Evolutionary conservation across 1,140 invertebrate genomes (phyloP), one percentile per base, ranked within the genome.

Genomic region (Philotrypesis tridentata): DNA sequence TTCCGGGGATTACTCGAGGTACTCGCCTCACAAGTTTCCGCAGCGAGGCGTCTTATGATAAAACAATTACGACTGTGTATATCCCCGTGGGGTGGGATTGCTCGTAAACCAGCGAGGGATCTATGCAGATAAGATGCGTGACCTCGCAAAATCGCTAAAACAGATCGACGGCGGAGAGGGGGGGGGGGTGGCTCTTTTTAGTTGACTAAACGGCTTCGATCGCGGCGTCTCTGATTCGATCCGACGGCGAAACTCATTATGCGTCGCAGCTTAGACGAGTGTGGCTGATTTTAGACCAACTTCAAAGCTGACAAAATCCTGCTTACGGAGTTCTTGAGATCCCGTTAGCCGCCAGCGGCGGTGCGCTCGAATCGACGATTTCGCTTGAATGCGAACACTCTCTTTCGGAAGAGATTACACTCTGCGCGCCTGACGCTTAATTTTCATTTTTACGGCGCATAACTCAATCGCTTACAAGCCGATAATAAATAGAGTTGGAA

Each of bases 351-450:
- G 74, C n/a, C n/a, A n/a, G n/a, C n/a, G n/a, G n/a, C n/a, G n/a
- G n/a, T n/a, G n/a, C 63, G 48, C 60, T 48, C 31, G 61, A 33
- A 80, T 80, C 63, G 73, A 80, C 63, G 73, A 80, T 80, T 80
- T 63, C 70, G 7, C 6, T 55, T 17, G 25, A 33, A 80, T 73
- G 71, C n/a, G 12, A 70, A 23, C 25, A 61, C 9, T 72, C 29
- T 27, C n/a, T n/a, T n/a, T n/a, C n/a, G 65, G 37, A 23, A 21
- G 55, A 5, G 33, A 37, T 37, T 60, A 60, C 27, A 48, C 33
- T 48, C 6, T 27, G 27, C 3, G 9, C n/a, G 25, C 11, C 61
- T 1, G 12, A 55, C 48, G 9, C 9, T 11, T n/a, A n/a, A n/a
- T n/a, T n/a, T n/a, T n/a, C n/a, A n/a, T n/a, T n/a, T n/a, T n/a